Evolutionary conservation across 2,797 vertebrate genomes (phyloP), one percentile per base, ranked within the genome.

Genomic region (Hypotaenidia philippensis): DNA sequence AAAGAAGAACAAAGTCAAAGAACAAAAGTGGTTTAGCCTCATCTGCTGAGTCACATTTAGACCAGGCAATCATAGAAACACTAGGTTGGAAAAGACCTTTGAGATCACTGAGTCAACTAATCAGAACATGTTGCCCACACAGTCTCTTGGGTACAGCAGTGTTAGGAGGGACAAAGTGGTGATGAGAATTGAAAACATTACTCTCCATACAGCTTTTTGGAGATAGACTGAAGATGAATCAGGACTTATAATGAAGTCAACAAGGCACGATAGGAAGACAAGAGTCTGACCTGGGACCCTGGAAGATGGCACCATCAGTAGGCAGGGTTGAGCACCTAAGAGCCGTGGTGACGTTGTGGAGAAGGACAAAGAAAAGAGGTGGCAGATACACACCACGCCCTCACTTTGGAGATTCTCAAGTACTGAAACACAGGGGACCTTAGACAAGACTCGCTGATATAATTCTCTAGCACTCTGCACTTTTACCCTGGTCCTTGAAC

Each of bases 1-100:
- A 96, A 95, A 92, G 32, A 89, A 70, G 77, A 95, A 91, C 64
- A 90, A 90, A 89, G 89, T 76, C 68, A 74, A 92, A 80, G 85
- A 85, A 93, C 38, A 94, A 71, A 94, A 83, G 63, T n/a, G 56
- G 80, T 95, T 88, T 84, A 83, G 86, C 81, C 57, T 93, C 91
- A 50, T 87, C 72, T 91, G 59, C 87, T 79, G 75, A n/a, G 64
- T 72, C 89, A 81, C 64, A 22, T 66, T 76, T 57, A 64, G 86
- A 44, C 59, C 26, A 59, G 40, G 25, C 70, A 77, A 34, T 22
- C 17, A 41, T 19, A 18, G 18, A 44, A 44, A 19, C 41, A 19
- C 41, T 44, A 44, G 41, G 18, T 44, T 19, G 41, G 18, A 44
- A 44, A 44, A 44, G 41, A 44, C 41, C 41, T 44, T 18, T 44